A percentile compares a stretch with the other conserved stretches of the same genome.
Conservation (phyloP, 2,888 invertebrate species). For the Chironomus tentans region DNA sequence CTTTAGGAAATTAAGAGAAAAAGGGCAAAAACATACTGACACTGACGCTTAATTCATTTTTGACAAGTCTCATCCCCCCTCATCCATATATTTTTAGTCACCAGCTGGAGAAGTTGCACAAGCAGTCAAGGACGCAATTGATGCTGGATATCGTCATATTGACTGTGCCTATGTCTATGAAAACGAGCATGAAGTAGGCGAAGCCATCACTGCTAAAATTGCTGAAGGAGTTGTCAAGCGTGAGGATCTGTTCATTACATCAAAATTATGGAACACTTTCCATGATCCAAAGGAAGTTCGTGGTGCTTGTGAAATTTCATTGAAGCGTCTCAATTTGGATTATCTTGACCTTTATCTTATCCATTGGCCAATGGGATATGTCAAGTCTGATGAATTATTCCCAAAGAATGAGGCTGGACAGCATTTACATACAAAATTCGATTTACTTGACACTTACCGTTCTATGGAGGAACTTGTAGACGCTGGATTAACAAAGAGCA, state of each 20-base stretch:
- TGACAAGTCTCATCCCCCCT: too few relatives aligned
- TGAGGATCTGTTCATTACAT: slow-evolving; percentile 58
- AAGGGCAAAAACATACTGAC: too few relatives aligned
- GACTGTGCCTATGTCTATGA: slow-evolving; percentile 54
- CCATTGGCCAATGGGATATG: slow-evolving; percentile 75
- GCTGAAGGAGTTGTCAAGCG: slow-evolving; percentile 54
- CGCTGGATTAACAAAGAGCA: slow-evolving; percentile 56
- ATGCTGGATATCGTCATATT: slow-evolving; percentile 64
- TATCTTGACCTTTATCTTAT: slow-evolving; percentile 76
- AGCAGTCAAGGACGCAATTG: slow-evolving; percentile 61
- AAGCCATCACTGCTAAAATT: slow-evolving; percentile 52
- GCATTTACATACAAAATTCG: slow-evolving; percentile 46
- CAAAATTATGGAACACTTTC: slow-evolving; percentile 75
- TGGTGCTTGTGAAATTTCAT: slow-evolving; percentile 53
- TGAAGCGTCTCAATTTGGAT: slow-evolving; percentile 56
- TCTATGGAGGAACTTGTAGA: slow-evolving; percentile 60
- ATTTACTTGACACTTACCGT: slow-evolving; percentile 62
- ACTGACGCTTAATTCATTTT: too few relatives aligned
- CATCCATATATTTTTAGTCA: slow-evolving; percentile 46
- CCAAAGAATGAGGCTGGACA: slow-evolving; percentile 49
- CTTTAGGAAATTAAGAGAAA: too few relatives aligned
- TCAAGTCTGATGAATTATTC: slow-evolving; percentile 43
- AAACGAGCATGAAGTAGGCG: slow-evolving; percentile 61
- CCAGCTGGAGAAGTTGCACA: slow-evolving; percentile 53
- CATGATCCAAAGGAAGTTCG: slow-evolving; percentile 67